Percentiles rank a stretch among this genome's conserved stretches.
These are phyloP conservation scores for Zoroaster sp. DNA, from an alignment of 53 echinoderm and acorn worm species.

Conservation along the genomic window DNA sequence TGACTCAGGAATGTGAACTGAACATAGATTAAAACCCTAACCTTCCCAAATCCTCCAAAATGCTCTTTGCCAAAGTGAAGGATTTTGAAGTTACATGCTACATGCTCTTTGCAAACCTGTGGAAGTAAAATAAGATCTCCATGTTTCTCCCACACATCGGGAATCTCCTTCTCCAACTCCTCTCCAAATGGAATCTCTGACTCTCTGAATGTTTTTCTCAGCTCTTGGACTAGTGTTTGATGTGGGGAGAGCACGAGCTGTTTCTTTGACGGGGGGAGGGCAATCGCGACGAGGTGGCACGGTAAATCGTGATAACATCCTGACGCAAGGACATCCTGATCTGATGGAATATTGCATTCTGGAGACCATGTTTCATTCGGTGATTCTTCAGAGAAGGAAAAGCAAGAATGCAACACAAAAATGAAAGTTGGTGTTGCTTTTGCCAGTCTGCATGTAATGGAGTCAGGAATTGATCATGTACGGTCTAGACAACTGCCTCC, in stretches of 20 bases:
- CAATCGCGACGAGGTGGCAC: constrained; percentile 26
- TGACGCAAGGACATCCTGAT: not conserved
- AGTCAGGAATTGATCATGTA: no score
- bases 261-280: constrained; percentile 68
- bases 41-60: no score
- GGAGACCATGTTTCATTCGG: not conserved
- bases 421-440: no score
- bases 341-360: not conserved
- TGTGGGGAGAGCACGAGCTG: constrained; percentile 55
- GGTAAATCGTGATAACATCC: constrained; percentile 17
- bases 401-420: no score
- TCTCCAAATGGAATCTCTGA: constrained; percentile 40
- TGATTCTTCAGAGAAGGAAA: not conserved
- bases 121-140: constrained; percentile 83
- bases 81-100: no score
- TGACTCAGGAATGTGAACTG: no score
- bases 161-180: constrained; percentile 58
- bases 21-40: no score
- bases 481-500: no score
- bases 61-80: no score
- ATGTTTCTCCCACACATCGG: constrained; percentile 84
- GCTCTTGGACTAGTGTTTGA: constrained; percentile 17
- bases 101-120: not conserved
- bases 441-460: no score
- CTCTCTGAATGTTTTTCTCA: constrained; percentile 34